A percentile compares a stretch with the other conserved stretches of the same genome.
phyloP scores from a whole-genome alignment of 2,888 invertebrate species.

The Drosophila meridionalis region DNA sequence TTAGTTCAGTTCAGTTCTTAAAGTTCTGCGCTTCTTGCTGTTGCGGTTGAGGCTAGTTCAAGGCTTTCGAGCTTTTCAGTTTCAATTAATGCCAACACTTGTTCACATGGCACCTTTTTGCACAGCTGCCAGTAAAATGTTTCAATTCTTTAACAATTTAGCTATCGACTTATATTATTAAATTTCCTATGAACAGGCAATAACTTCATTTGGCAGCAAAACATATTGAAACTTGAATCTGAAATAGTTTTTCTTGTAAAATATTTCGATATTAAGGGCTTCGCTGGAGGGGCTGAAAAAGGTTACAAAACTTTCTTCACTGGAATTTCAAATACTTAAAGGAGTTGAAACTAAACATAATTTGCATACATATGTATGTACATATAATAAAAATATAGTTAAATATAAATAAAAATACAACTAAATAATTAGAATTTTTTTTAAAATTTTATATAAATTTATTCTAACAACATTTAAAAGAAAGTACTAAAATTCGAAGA shows the following conservation, averaged over 20 bases:
- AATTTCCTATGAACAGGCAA: neutral
- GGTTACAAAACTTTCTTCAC: neutral
- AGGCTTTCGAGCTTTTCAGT: slow-evolving; percentile 8
- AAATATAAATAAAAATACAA: too few species aligned
- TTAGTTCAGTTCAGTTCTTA: neutral
- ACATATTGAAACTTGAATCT: neutral
- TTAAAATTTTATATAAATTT: too few species aligned
- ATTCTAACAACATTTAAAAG: too few species aligned
- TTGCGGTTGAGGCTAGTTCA: slow-evolving; percentile 4
- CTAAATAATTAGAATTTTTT: too few species aligned
- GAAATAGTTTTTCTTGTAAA: neutral
- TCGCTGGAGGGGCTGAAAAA: neutral
- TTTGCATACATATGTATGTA: too few species aligned
- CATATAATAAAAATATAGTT: too few species aligned
- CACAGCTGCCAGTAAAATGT: neutral
- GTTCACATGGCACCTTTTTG: neutral
- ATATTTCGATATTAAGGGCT: neutral
- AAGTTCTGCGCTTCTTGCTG: slow-evolving; percentile 12
- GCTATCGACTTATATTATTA: neutral
- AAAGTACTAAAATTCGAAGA: too few species aligned
- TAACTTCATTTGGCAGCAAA: neutral
- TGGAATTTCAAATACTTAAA: neutral
- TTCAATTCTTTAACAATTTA: neutral
- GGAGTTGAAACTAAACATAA: too few species aligned
- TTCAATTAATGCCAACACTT: slow-evolving; percentile 6